Percentiles rank a stretch among this genome's conserved stretches.
These are phyloP conservation scores for Criorhina ranunculi DNA, from an alignment of 2,888 invertebrate genomes.

Conservation along the genomic window DNA sequence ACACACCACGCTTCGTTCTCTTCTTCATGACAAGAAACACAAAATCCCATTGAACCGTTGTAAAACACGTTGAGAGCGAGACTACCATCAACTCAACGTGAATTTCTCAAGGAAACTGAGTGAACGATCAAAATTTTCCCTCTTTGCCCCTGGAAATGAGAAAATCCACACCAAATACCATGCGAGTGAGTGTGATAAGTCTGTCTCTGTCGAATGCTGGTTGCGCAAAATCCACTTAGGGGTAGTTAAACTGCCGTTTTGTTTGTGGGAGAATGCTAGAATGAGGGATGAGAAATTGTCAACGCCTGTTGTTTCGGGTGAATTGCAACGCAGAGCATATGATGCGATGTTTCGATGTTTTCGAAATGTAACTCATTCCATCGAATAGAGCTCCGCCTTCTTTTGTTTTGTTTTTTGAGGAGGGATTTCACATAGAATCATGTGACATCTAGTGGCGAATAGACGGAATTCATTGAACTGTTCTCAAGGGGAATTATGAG, in stretches of 20 bases:
- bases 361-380: conserved; percentile 47
- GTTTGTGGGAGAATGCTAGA: conserved; percentile 13
- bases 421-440: conserved; percentile 32
- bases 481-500: conserved; percentile 40
- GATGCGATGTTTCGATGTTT: conserved; percentile 40
- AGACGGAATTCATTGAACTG: background rate
- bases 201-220: conserved; percentile 35
- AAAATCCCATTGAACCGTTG: conserved; percentile 42
- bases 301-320: conserved; percentile 52
- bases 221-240: conserved; percentile 71
- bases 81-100: conserved; percentile 40
- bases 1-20: background rate
- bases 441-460: conserved; percentile 39
- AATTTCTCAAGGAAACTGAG: conserved; percentile 73
- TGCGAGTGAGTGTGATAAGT: conserved; percentile 43
- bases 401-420: conserved; percentile 72
- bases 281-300: conserved; percentile 65
- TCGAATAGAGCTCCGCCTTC: conserved; percentile 68
- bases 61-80: conserved; percentile 44
- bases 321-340: conserved; percentile 7
- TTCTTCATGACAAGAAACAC: conserved; percentile 8
- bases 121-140: conserved; percentile 54
- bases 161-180: background rate
- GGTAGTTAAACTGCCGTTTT: conserved; percentile 53
- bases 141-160: conserved; percentile 55